Base-by-base conservation (phyloP, 2,888 invertebrate genomes). In the Eulithis prunata region DNA sequence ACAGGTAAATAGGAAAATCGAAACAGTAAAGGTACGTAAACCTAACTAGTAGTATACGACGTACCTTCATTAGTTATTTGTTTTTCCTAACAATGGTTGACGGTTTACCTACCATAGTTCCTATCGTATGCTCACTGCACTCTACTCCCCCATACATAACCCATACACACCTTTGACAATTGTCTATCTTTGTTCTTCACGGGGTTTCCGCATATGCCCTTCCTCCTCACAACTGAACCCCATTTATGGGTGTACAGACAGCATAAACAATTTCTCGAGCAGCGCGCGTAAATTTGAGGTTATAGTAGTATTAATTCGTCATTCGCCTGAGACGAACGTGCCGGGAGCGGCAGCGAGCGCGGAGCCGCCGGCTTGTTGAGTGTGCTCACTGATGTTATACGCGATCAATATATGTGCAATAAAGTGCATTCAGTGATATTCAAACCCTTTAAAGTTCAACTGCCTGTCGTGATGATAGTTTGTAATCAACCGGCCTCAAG, bases 231-330 rank as follows among this genome's bases (percentile, higher is more conserved):
- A 81, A 77, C 81, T 82, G 86, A 86, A 89, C 89, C 90, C 90
- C 84, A 90, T 88, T 87, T 85, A 86, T 84, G 81, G 79, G 78
- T 80, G 83, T 83, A 84, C 87, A 82, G 86, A 84, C 85, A 85
- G 88, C 86, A 90, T 87, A 89, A 90, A 91, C 88, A 89, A 88
- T 90, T 84, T 87, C 87, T 86, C 84, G 82, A 84, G 79, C 87
- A 78, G 86, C 85, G 86, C 86, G 89, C 88, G 87, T 89, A 90
- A 87, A 85, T 91, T 91, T 91, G 86, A 92, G 91, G 92, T 93
- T 91, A 91, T 89, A 88, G 87, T 90, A 93, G 92, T 93, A 87
- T 88, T 88, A 89, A 88, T 85, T 86, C 86, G 79, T 83, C 90
- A 80, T 86, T 86, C 86, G 86, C 77, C 78, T 72, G 76, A 80